A percentile compares a stretch with the other conserved stretches of the same genome.
phyloP scores from a whole-genome alignment of 2,113 vertebrate species.

The Pelecanoides urinatrix region DNA sequence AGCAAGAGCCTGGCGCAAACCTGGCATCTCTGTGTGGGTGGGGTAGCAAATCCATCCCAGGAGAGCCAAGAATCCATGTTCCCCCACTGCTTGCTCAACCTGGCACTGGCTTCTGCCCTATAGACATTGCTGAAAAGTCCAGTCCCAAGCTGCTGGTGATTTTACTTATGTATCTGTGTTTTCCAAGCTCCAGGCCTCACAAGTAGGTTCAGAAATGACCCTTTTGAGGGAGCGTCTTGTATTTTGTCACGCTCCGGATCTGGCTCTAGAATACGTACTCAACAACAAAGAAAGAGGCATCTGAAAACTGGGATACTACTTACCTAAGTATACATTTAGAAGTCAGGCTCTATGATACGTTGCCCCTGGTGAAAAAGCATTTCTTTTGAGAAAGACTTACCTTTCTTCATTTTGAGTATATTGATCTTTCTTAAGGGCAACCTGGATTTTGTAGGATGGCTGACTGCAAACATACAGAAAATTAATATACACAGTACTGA shows the following conservation, averaged over 20 bases:
- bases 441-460: background rate
- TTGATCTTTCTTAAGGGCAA: background rate
- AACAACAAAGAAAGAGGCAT: background rate
- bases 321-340: background rate
- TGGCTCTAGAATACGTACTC: fast-evolving
- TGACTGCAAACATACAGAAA: background rate
- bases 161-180: background rate
- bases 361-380: background rate
- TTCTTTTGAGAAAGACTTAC: background rate
- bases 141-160: background rate
- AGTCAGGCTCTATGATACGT: background rate
- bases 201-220: background rate
- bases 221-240: background rate
- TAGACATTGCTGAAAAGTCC: background rate
- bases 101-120: background rate
- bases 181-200: background rate
- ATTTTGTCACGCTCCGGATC: background rate
- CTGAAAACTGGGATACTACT: background rate
- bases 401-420: background rate
- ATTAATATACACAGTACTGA: background rate
- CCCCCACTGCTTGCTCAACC: background rate
- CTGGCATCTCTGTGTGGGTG: background rate
- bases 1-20: background rate
- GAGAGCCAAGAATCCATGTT: background rate
- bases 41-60: background rate